phyloP scores from a whole-genome alignment of 2,888 invertebrate genomes.

The Metallyticus violacea region DNA sequence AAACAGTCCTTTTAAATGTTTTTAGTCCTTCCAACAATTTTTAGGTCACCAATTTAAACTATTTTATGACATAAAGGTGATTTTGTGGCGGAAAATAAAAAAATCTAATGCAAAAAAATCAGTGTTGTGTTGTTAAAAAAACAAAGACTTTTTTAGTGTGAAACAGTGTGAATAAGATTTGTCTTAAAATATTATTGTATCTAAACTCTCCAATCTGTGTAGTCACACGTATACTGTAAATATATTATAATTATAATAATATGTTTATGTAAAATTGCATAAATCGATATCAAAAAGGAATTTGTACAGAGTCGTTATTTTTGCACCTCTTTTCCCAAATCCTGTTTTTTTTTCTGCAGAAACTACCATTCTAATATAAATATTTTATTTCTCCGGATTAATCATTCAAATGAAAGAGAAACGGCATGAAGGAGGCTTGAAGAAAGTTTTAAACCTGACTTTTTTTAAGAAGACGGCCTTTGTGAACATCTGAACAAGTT shows the following conservation, averaged over 20 bases:
- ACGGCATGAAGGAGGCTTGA: too few species aligned
- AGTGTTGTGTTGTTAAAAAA: conserved; percentile 29
- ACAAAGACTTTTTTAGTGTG: conserved; percentile 26
- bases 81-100: not conserved
- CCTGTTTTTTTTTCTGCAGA: too few species aligned
- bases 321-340: not conserved
- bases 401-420: too few species aligned
- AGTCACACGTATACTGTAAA: conserved; percentile 4
- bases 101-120: conserved; percentile 18
- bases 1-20: conserved; percentile 8
- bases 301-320: not conserved
- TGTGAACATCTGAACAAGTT: too few species aligned
- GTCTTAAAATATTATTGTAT: conserved; percentile 13
- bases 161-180: conserved; percentile 24
- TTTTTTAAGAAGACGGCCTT: too few species aligned
- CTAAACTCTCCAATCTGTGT: conserved; percentile 9
- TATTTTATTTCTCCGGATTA: too few species aligned
- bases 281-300: conserved; percentile 22
- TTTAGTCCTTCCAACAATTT: conserved; percentile 17
- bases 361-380: too few species aligned
- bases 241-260: conserved; percentile 6
- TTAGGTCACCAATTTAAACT: conserved; percentile 10
- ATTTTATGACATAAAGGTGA: conserved; percentile 3
- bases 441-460: too few species aligned
- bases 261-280: conserved; percentile 30